phyloP scores from a whole-genome alignment of 2,797 vertebrate genomes.

The Coregonus suidteri region DNA sequence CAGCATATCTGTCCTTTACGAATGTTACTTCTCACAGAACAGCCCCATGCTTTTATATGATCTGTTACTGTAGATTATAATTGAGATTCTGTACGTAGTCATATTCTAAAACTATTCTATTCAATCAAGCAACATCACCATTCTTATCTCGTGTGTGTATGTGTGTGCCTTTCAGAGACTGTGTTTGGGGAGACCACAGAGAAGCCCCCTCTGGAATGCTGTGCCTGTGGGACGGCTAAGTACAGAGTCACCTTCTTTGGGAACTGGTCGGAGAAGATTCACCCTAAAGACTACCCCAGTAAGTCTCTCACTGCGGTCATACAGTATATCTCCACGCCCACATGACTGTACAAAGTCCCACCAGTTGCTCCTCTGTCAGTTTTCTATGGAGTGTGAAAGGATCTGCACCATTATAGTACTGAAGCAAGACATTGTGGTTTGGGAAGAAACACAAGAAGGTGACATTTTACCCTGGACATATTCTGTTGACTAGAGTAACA shows the following conservation, averaged over 20 bases:
- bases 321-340: neutral
- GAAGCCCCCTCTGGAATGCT: constrained; percentile 85
- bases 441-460: neutral
- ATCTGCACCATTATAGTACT: neutral
- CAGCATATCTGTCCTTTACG: neutral
- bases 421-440: neutral
- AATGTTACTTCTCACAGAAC: neutral
- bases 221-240: constrained; percentile 96
- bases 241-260: constrained; percentile 95
- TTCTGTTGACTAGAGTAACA: too few relatives aligned
- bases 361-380: neutral
- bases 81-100: neutral
- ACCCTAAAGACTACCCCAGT: constrained; percentile 97
- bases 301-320: constrained; percentile 64
- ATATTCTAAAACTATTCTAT: neutral
- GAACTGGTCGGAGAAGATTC: constrained; percentile 96
- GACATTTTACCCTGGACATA: too few relatives aligned
- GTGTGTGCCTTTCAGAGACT: constrained; percentile 68
- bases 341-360: neutral
- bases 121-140: neutral
- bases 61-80: neutral
- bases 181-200: constrained; percentile 77
- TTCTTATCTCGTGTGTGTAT: neutral
- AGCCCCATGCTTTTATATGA: too few relatives aligned
- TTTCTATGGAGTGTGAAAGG: neutral